Evolutionary conservation across 2,888 invertebrate species (phyloP), one percentile per base, ranked within the genome.

Genomic region (Arctia plantaginis): DNA sequence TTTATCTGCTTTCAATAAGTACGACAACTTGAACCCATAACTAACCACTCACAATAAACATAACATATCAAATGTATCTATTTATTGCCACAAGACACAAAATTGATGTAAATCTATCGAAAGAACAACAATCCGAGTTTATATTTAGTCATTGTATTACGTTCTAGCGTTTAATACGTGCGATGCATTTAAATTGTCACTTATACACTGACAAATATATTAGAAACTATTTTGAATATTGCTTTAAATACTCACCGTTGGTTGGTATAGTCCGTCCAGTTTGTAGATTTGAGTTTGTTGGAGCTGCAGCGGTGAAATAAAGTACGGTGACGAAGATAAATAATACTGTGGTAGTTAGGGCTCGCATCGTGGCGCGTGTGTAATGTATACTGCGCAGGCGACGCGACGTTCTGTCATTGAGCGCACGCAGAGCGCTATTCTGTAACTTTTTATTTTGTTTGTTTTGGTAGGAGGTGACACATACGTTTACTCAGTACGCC

Each of bases 311-410:
- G 51, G 85, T 75, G 44, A 85, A 68, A 79, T 86, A 85, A 12
- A 86, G 66, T 66, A 86, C 77, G n/a, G 85, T 76, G 20, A 85
- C 72, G 70, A 89, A 70, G 18, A 86, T 66, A 62, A 90, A 77
- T 72, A 91, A 73, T 72, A 91, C 30, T 6, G 41, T 62, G 62
- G 62, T 62, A 41, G 69, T 82, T 77, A 90, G 79, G 79, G 88
- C 86, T 85, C 92, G 91, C 94, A 94, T 93, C 82, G 83, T 90
- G 87, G 74, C 84, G 81, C 78, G 79, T 82, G 83, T 80, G 83
- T 79, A 80, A 65, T 76, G 67, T 78, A 79, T 75, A 87, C 85
- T 86, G 86, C 85, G 87, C 85, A 71, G 44, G 66, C 85, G 87
- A 72, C 44, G 66, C 81, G 80, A 47, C 79, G 74, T 35, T 73